Evolutionary conservation across 2,113 vertebrate species (phyloP).

Genomic region (Hippoglossus stenolepis): DNA sequence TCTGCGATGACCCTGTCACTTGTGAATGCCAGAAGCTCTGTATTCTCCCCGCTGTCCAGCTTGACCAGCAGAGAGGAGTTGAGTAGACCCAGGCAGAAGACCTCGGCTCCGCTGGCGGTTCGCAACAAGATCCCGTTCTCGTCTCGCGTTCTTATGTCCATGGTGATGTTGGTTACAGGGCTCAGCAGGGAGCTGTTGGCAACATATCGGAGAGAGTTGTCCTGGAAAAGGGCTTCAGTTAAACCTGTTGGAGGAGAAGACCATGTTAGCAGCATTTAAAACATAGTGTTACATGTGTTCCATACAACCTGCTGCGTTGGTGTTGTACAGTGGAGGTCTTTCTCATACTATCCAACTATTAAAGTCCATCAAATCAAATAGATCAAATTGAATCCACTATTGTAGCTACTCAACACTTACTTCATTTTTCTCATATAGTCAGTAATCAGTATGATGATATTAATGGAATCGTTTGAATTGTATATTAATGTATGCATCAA

Average conservation of each 20-base stretch:
- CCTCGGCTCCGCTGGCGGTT: slow-evolving; percentile 72
- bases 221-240: slow-evolving; percentile 87
- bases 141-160: slow-evolving; percentile 90
- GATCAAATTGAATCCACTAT: too few species aligned
- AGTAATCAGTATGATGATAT: too few species aligned
- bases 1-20: slow-evolving; percentile 81
- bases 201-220: slow-evolving; percentile 81
- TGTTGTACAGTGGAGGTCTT: background rate
- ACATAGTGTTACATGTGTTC: background rate
- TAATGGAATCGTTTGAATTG: too few species aligned
- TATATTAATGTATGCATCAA: too few species aligned
- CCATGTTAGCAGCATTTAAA: background rate
- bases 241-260: slow-evolving; percentile 82
- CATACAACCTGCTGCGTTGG: background rate
- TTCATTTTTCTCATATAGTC: too few species aligned
- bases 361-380: background rate
- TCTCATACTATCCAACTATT: background rate
- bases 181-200: slow-evolving; percentile 78
- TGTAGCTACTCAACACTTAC: too few species aligned
- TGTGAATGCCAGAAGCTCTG: slow-evolving; percentile 80
- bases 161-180: slow-evolving; percentile 80
- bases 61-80: slow-evolving; percentile 86
- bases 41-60: slow-evolving; percentile 80
- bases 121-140: slow-evolving; percentile 84
- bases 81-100: slow-evolving; percentile 85